These are phyloP conservation scores for Deilephila elpenor DNA, from an alignment of 2,888 invertebrate species.

Conservation along the genomic window DNA sequence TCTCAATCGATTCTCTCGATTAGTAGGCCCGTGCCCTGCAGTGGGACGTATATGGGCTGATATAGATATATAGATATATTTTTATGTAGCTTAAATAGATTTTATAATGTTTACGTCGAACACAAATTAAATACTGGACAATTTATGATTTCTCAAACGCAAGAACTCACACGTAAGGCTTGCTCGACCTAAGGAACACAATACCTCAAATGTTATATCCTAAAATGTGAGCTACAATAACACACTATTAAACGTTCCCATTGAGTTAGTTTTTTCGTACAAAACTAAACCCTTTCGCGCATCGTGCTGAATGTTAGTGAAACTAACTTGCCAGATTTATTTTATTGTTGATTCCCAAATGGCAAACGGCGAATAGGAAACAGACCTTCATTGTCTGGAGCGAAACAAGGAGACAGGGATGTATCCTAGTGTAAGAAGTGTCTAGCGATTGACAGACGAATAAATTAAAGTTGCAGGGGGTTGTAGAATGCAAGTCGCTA, in stretches of 20 bases:
- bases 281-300: slow-evolving; percentile 21
- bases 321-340: slow-evolving; percentile 31
- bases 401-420: slow-evolving; percentile 23
- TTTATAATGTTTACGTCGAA: no score
- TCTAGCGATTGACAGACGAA: not conserved
- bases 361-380: slow-evolving; percentile 31
- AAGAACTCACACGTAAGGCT: no score
- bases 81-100: no score
- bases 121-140: no score
- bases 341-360: slow-evolving; percentile 34
- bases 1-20: no score
- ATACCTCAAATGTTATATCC: not conserved
- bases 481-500: not conserved
- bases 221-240: not conserved
- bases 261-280: slow-evolving; percentile 5
- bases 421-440: not conserved
- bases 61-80: no score
- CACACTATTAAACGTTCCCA: not conserved
- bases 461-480: not conserved
- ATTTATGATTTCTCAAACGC: no score
- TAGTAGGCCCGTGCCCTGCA: no score
- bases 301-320: slow-evolving; percentile 21
- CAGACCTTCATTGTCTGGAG: slow-evolving; percentile 30
- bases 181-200: not conserved
- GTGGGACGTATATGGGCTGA: no score